Conservation (phyloP, 2,797 vertebrate genomes). For the Rhinichthys osculus region DNA sequence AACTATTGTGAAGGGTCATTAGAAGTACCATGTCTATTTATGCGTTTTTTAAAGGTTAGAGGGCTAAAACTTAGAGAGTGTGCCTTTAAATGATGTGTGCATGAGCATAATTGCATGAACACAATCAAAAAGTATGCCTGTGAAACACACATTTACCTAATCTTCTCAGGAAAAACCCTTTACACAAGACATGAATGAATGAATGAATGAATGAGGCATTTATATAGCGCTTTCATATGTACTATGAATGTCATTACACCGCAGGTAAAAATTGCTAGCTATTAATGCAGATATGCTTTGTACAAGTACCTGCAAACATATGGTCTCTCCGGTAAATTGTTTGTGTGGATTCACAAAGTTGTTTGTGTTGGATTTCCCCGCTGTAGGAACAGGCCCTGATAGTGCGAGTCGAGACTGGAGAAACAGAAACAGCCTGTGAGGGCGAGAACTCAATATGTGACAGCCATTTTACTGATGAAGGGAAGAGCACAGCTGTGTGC, state of each 20-base stretch:
- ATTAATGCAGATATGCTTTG: background rate
- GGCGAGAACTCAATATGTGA: constrained; percentile 8
- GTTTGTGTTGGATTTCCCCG: too few species aligned
- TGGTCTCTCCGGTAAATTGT: background rate
- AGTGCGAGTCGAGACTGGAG: background rate
- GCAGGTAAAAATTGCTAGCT: background rate
- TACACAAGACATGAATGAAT: background rate
- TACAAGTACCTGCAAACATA: background rate
- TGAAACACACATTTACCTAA: background rate
- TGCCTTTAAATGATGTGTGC: background rate
- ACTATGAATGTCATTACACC: background rate
- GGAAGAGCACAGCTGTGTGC: constrained; percentile 21
- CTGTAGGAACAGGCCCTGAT: constrained; percentile 2
- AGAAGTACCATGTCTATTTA: too few species aligned
- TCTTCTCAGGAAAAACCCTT: background rate
- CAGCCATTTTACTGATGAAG: constrained; percentile 34
- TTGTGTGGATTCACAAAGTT: background rate
- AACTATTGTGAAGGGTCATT: too few species aligned
- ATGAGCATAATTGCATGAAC: background rate
- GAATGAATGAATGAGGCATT: constrained; percentile 1
- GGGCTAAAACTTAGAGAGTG: too few species aligned
- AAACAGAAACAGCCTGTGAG: constrained; percentile 19
- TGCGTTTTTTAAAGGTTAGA: too few species aligned
- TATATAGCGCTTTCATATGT: too few species aligned
- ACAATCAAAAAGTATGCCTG: too few species aligned